Evolutionary conservation across 2,113 vertebrate genomes (phyloP).

Genomic region (Coptodon bakossiorum): DNA sequence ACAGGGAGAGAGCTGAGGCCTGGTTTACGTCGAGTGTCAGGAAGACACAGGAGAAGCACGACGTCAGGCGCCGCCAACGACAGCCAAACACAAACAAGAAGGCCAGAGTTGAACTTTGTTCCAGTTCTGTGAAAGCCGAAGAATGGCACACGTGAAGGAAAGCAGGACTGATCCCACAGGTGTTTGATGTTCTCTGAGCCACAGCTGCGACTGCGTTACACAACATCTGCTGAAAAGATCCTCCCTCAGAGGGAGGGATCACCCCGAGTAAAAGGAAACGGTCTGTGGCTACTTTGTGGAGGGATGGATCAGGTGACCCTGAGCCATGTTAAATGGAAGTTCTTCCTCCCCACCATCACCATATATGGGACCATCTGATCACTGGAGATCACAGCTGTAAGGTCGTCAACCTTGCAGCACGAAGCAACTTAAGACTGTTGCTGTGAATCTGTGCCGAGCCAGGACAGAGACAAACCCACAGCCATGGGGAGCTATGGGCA

Average conservation of each 20-base stretch:
- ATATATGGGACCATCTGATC: not conserved
- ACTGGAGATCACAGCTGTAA: not conserved
- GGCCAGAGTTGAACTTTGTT: fast-evolving
- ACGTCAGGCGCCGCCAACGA: fast-evolving
- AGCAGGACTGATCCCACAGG: not conserved
- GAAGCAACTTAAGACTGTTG: not conserved
- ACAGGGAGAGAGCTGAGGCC: not conserved
- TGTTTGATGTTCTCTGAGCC: not conserved
- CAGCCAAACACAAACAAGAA: not conserved
- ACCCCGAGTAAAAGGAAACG: not conserved
- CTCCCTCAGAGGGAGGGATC: not conserved
- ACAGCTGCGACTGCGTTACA: not conserved
- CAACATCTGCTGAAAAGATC: not conserved
- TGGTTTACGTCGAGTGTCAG: not conserved
- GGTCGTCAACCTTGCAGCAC: not conserved
- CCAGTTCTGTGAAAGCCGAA: not conserved
- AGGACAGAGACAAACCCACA: not conserved
- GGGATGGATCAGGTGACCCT: not conserved
- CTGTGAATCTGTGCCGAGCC: not conserved
- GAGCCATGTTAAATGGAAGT: fast-evolving
- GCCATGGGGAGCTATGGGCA: not conserved
- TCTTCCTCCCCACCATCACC: not conserved
- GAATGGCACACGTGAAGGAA: fast-evolving
- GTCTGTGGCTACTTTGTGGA: fast-evolving
- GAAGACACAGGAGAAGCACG: not conserved